A percentile compares a stretch with the other conserved stretches of the same genome.
These are phyloP conservation scores for Rhinolophus sinicus DNA, from an alignment of 2,113 vertebrate genomes.

Conservation along the genomic window DNA sequence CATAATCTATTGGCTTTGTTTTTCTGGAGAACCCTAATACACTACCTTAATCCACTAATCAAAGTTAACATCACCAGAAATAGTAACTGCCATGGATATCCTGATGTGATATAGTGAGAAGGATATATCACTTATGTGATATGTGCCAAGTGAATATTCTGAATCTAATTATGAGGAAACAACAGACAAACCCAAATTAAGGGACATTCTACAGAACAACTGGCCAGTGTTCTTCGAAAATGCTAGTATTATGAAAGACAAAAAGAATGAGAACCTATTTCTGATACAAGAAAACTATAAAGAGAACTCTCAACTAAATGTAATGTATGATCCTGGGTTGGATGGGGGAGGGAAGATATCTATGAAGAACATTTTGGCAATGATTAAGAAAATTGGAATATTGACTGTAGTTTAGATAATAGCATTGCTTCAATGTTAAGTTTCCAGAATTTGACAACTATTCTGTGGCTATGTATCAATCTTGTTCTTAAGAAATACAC, in stretches of 20 bases:
- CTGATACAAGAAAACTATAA: not conserved
- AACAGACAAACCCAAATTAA: conserved; percentile 1
- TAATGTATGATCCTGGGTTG: not conserved
- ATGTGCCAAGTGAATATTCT: not conserved
- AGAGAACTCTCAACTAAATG: not conserved
- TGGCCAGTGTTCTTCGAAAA: not conserved
- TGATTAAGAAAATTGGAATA: not conserved
- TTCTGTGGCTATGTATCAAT: not conserved
- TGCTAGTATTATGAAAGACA: not conserved
- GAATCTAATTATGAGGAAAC: not conserved
- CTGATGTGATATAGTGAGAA: not conserved
- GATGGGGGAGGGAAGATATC: not conserved
- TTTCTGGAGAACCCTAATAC: not conserved
- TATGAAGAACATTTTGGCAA: not conserved
- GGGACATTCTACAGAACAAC: not conserved
- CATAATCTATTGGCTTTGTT: not conserved
- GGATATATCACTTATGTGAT: not conserved
- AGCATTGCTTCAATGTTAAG: not conserved
- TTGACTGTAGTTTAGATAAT: not conserved
- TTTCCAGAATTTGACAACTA: not conserved
- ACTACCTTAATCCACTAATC: not conserved
- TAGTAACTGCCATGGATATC: not conserved
- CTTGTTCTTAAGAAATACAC: not conserved
- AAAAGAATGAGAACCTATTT: not conserved
- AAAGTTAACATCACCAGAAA: not conserved